phyloP scores from a whole-genome alignment of 2,113 vertebrate species.

The Bujurquina vittata region DNA sequence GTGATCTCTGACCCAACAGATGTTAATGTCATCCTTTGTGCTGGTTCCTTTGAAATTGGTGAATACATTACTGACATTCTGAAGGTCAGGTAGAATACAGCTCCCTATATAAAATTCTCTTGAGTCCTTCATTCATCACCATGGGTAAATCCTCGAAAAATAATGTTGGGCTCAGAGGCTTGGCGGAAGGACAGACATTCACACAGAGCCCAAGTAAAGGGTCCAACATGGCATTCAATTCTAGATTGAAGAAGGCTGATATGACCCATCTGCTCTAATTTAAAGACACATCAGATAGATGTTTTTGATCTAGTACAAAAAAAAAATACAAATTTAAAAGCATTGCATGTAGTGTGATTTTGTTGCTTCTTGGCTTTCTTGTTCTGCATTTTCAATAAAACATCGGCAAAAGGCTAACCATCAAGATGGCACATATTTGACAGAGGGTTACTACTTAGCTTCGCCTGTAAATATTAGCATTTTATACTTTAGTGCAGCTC shows the following conservation, averaged over 20 bases:
- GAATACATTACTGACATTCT: conserved; percentile 63
- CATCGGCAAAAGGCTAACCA: neutral
- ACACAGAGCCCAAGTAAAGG: neutral
- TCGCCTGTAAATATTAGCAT: no score
- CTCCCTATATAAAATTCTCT: conserved; percentile 42
- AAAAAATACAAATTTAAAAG: neutral
- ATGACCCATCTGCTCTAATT: conserved; percentile 8
- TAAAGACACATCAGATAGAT: neutral
- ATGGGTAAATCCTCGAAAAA: conserved; percentile 41
- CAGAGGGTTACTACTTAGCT: no score
- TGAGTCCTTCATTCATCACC: conserved; percentile 44
- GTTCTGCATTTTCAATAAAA: neutral
- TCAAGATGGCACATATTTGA: neutral
- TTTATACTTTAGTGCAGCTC: neutral
- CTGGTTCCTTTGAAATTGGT: conserved; percentile 34
- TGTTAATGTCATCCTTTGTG: conserved; percentile 52
- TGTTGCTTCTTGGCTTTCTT: neutral
- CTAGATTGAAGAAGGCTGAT: conserved; percentile 12
- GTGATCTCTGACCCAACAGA: conserved; percentile 47
- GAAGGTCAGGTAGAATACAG: conserved; percentile 60
- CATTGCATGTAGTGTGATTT: neutral
- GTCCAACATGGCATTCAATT: neutral
- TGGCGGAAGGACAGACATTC: conserved; percentile 28
- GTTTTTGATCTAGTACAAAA: neutral
- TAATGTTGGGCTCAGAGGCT: conserved; percentile 1